phyloP scores from a whole-genome alignment of 2,113 vertebrate species.

The Piliocolobus tephrosceles region DNA sequence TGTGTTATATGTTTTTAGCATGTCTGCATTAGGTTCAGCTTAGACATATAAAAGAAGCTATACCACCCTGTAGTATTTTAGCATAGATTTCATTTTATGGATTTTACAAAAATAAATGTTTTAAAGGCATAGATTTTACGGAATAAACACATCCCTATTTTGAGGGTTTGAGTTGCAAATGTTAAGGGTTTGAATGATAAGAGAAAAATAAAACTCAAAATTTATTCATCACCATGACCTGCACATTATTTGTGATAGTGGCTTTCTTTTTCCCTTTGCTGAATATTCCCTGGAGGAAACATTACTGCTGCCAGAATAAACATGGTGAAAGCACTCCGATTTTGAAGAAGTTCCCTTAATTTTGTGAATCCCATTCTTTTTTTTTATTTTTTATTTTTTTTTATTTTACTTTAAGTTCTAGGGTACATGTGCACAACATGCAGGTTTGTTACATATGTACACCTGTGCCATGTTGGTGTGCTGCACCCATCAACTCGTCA shows the following conservation, averaged over 20 bases:
- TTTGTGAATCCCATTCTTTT: not conserved
- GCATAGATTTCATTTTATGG: not conserved
- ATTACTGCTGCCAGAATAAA: not conserved
- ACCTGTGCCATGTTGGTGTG: too few relatives aligned
- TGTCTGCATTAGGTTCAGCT: not conserved
- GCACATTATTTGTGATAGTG: not conserved
- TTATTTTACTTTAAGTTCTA: too few relatives aligned
- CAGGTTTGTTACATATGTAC: too few relatives aligned
- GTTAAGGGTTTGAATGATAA: not conserved
- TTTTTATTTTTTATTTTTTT: too few relatives aligned
- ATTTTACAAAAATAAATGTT: not conserved
- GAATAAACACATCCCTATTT: not conserved
- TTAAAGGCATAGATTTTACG: not conserved
- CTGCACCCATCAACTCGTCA: too few relatives aligned
- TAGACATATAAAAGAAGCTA: not conserved
- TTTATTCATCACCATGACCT: not conserved
- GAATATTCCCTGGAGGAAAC: not conserved
- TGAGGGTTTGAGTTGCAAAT: not conserved
- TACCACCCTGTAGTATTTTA: not conserved
- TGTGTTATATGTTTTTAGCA: not conserved
- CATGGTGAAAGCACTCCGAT: not conserved
- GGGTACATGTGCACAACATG: too few relatives aligned
- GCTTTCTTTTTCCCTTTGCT: not conserved
- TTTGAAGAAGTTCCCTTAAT: not conserved
- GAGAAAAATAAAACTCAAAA: not conserved